A percentile compares a stretch with the other conserved stretches of the same genome.
Evolutionary conservation across 2,888 invertebrate genomes (phyloP).

Genomic region (Seira ritae): DNA sequence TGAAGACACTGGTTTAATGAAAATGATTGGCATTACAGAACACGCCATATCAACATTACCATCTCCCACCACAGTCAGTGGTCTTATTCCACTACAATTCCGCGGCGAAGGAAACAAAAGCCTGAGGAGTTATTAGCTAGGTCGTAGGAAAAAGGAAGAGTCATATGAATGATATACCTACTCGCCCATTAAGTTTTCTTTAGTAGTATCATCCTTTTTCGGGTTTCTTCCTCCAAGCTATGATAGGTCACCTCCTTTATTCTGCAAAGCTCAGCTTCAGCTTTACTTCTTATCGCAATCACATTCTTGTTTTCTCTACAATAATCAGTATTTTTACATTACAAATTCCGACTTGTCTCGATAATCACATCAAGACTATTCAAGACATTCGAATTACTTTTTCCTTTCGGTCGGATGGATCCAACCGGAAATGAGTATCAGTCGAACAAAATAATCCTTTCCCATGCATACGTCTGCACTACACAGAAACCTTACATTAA

Average conservation of each 20-base stretch:
- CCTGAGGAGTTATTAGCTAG: not conserved
- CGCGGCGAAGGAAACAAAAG: not conserved
- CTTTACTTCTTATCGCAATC: not conserved
- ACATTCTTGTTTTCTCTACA: not conserved
- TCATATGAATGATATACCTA: not conserved
- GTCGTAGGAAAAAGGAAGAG: not conserved
- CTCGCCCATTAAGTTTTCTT: not conserved
- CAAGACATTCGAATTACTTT: slow-evolving; percentile 13
- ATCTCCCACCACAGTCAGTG: not conserved
- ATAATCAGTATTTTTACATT: not conserved
- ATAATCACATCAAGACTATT: slow-evolving; percentile 43
- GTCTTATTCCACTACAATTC: not conserved
- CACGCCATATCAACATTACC: not conserved
- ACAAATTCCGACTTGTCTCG: slow-evolving; percentile 28
- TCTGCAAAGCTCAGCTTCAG: not conserved
- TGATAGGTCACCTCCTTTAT: too few species aligned
- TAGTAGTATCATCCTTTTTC: not conserved
- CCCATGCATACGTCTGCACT: not conserved
- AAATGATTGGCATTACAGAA: not conserved
- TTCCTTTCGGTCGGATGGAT: not conserved
- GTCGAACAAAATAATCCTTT: not conserved
- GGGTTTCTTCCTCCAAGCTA: not conserved
- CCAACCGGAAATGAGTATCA: slow-evolving; percentile 46
- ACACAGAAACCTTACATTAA: not conserved
- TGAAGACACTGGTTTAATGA: slow-evolving; percentile 2